Evolutionary conservation across 1,140 invertebrate genomes (phyloP).

Genomic region (Brachionus calyciflorus): DNA sequence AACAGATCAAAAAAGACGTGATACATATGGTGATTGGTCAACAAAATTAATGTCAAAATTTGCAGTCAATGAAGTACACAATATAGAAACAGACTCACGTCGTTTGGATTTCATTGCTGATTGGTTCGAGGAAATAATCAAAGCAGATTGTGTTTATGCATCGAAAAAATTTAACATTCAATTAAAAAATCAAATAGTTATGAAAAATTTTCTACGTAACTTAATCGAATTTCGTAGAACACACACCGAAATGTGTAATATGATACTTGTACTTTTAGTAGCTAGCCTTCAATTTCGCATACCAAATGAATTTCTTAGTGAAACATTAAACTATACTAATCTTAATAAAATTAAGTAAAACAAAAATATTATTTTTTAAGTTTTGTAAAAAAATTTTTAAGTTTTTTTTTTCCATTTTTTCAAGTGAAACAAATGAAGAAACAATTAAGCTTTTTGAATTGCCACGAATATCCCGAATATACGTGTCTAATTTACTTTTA

Average conservation of each 20-base stretch:
- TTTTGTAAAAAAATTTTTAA: too few species aligned
- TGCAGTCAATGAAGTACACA: slow-evolving; percentile 52
- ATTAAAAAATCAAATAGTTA: not conserved
- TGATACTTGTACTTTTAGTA: slow-evolving; percentile 56
- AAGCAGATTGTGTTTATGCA: slow-evolving; percentile 51
- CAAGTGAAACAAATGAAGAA: slow-evolving; percentile 49
- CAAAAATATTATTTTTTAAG: slow-evolving; percentile 45
- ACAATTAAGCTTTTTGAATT: slow-evolving; percentile 57
- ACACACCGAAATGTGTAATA: slow-evolving; percentile 53
- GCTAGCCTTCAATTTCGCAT: slow-evolving; percentile 58
- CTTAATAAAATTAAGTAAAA: slow-evolving; percentile 55
- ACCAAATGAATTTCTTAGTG: slow-evolving; percentile 55
- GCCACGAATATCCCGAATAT: slow-evolving; percentile 52
- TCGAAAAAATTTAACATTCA: slow-evolving; percentile 51
- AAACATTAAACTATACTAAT: slow-evolving; percentile 53
- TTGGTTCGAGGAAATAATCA: slow-evolving; percentile 55
- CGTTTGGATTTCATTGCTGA: slow-evolving; percentile 54
- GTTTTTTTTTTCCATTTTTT: too few species aligned
- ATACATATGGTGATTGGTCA: slow-evolving; percentile 49
- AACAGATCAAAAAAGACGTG: slow-evolving; percentile 51
- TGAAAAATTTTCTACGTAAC: not conserved
- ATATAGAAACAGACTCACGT: slow-evolving; percentile 55
- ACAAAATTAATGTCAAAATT: slow-evolving; percentile 54
- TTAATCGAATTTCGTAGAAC: slow-evolving; percentile 18
- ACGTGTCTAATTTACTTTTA: slow-evolving; percentile 53